phyloP scores from a whole-genome alignment of 2,888 invertebrate species.

The Andrena fulva region DNA sequence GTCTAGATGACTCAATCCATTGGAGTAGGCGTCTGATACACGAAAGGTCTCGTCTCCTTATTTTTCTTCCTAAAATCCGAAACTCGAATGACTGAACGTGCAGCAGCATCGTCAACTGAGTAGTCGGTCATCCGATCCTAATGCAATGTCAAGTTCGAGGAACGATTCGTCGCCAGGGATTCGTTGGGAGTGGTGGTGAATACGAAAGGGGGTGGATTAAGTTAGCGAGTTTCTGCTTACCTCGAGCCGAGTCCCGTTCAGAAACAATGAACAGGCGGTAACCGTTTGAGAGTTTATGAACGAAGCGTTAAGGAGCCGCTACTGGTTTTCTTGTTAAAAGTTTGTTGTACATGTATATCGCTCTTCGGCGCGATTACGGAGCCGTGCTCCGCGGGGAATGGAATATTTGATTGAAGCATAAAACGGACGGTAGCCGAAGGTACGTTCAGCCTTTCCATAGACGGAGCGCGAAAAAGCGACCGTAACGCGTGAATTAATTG shows the following conservation, averaged over 20 bases:
- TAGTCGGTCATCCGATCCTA: not conserved
- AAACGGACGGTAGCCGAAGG: not conserved
- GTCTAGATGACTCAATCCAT: not conserved
- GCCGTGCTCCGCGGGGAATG: not conserved
- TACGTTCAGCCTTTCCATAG: not conserved
- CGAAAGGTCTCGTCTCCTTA: not conserved
- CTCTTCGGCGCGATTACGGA: conserved; percentile 3
- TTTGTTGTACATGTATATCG: not conserved
- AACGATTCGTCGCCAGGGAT: conserved; percentile 50
- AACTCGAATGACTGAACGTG: not conserved
- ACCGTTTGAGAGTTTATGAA: conserved; percentile 48
- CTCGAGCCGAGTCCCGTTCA: conserved; percentile 8
- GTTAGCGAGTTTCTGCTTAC: conserved; percentile 48
- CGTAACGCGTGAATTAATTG: not conserved
- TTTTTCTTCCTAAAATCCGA: no score
- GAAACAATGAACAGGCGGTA: conserved; percentile 41
- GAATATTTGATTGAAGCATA: not conserved
- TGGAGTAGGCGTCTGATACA: not conserved
- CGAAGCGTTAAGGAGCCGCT: conserved; percentile 36
- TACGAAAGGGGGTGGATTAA: conserved; percentile 33
- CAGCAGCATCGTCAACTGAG: not conserved
- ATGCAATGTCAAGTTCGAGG: conserved; percentile 1
- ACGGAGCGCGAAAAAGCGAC: not conserved
- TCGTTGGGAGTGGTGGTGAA: conserved; percentile 27
- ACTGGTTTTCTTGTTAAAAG: conserved; percentile 29